These are phyloP conservation scores for Epinephelus malabaricus DNA, from an alignment of 2,797 vertebrate genomes.

Conservation along the genomic window DNA sequence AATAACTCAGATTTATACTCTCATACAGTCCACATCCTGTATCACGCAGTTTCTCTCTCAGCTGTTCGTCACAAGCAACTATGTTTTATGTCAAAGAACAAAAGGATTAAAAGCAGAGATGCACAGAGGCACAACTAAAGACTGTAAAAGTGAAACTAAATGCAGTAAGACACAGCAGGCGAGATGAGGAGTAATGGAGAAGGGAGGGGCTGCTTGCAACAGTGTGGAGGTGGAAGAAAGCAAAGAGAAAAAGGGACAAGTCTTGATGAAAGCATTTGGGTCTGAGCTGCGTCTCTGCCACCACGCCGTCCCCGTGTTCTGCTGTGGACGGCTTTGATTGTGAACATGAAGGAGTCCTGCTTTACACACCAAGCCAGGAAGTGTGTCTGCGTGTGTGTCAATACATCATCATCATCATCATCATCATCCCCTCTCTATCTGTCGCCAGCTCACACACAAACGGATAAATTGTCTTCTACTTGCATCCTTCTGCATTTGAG, in stretches of 20 bases:
- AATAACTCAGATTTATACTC: conserved; percentile 8
- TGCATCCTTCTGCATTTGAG: conserved; percentile 54
- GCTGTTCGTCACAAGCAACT: conserved; percentile 16
- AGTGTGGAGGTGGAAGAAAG: conserved; percentile 67
- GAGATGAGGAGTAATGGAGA: conserved; percentile 28
- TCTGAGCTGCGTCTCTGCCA: conserved; percentile 31
- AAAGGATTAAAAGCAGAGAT: background rate
- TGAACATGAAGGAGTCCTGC: conserved; percentile 54
- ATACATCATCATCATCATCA: conserved; percentile 9
- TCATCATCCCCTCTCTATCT: conserved; percentile 15
- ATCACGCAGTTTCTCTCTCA: conserved; percentile 8
- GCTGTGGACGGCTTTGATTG: conserved; percentile 66
- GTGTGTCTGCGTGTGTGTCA: conserved; percentile 11
- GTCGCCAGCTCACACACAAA: conserved; percentile 32
- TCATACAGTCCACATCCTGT: background rate
- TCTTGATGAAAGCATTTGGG: conserved; percentile 66
- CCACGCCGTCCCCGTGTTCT: conserved; percentile 17
- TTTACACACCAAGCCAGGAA: conserved; percentile 28
- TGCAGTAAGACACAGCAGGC: conserved; percentile 37
- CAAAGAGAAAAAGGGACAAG: conserved; percentile 40
- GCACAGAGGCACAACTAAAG: conserved; percentile 17
- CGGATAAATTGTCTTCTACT: conserved; percentile 67
- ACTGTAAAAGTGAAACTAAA: conserved; percentile 44
- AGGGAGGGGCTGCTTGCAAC: conserved; percentile 20
- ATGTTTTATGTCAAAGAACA: conserved; percentile 15